A percentile compares a stretch with the other conserved stretches of the same genome.
These are phyloP conservation scores for Vesta saturnalis DNA, from an alignment of 2,888 invertebrate species.

Conservation along the genomic window DNA sequence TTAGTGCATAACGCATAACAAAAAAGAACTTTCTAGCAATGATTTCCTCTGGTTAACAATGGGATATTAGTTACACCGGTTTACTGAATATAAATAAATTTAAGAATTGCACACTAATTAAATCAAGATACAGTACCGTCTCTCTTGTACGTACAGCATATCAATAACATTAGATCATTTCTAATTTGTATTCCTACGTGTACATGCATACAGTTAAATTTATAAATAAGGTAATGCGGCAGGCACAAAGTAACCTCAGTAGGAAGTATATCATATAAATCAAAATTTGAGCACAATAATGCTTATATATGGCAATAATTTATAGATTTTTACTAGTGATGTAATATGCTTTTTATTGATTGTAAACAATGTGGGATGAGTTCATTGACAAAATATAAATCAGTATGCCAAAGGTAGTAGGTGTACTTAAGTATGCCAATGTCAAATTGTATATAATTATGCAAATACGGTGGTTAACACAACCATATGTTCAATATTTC, in stretches of 20 bases:
- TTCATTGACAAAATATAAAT: conserved; percentile 11
- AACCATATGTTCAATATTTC: conserved; percentile 21
- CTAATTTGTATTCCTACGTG: conserved; percentile 24
- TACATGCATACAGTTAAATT: conserved; percentile 18
- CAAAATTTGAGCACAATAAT: no score
- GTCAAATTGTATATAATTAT: conserved; percentile 32
- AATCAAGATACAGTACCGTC: not conserved
- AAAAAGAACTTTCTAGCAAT: not conserved
- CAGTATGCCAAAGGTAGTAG: conserved; percentile 17
- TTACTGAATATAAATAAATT: not conserved
- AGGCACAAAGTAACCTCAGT: not conserved
- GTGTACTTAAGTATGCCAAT: conserved; percentile 37
- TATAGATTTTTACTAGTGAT: no score
- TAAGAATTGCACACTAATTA: no score
- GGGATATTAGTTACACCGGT: not conserved
- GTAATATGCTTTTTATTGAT: no score
- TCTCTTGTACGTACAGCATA: conserved; percentile 9
- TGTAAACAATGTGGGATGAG: not conserved
- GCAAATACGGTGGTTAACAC: conserved; percentile 16
- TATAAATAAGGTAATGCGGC: conserved; percentile 14
- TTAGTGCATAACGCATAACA: no score
- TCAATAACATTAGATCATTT: conserved; percentile 16
- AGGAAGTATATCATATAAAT: no score
- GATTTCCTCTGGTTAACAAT: not conserved
- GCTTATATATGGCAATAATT: no score